Evolutionary conservation across 2,113 vertebrate genomes (phyloP).

Genomic region (Tyto alba): DNA sequence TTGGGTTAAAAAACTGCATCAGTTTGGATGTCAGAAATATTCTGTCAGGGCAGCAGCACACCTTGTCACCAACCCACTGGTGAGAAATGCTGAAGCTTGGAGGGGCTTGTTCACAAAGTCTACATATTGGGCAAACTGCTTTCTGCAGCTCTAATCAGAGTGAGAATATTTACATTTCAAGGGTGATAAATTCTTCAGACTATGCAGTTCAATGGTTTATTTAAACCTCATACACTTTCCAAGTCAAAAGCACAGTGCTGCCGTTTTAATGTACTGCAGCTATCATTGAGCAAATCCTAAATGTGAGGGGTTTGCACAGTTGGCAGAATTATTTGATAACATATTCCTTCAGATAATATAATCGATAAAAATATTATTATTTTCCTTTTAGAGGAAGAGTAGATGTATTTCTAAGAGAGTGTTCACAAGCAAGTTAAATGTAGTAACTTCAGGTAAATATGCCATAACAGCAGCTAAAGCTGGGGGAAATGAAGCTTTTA

Average conservation of each 20-base stretch:
- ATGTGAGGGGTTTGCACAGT: neutral
- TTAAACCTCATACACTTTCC: slow-evolving; percentile 25
- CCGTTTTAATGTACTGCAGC: neutral
- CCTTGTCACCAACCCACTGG: neutral
- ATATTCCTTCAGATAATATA: neutral
- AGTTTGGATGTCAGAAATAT: neutral
- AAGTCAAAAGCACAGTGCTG: neutral
- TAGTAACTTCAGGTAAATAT: neutral
- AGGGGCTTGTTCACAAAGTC: neutral
- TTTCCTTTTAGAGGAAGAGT: neutral
- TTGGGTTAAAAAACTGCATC: neutral
- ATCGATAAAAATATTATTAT: neutral
- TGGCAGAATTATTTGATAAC: neutral
- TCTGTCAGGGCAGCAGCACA: neutral
- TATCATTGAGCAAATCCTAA: neutral
- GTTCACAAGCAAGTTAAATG: neutral
- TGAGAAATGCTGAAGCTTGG: neutral
- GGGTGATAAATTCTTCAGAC: neutral
- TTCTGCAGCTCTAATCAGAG: neutral
- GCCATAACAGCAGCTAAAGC: neutral
- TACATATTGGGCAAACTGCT: neutral
- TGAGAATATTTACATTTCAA: neutral
- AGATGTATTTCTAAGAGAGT: neutral
- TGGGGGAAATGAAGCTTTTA: neutral
- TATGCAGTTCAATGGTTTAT: neutral